Evolutionary conservation across 1,140 invertebrate species (phyloP), one percentile per base, ranked within the genome.

Genomic region (Zaprionus kolodkinae): DNA sequence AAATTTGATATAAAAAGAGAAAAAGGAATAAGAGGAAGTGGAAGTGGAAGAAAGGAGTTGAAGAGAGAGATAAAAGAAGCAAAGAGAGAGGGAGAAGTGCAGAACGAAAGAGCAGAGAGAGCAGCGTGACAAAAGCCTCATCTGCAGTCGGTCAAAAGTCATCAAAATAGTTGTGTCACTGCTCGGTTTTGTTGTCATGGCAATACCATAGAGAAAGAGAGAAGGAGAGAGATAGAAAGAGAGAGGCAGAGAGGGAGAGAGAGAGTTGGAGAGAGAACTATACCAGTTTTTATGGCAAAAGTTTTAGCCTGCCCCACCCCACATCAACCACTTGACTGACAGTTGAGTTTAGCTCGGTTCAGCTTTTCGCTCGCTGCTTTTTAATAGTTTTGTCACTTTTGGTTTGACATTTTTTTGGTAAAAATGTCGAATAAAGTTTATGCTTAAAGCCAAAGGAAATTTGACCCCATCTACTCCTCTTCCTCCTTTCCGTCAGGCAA

Each of bases 341-440:
- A 52, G 21, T 7, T 45, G n/a, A 27, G 55, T 57, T 57, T 7
- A 38, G 15, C 11, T 57, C 11, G 36, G 55, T 25, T 61, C 9
- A 21, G 13, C 11, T 50, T 21, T 21, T 48, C 6, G 2, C 33
- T 30, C 35, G 45, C 25, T 69, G 57, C 50, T 36, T 69, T 62
- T 54, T 69, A 69, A 69, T 69, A 40, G 67, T 27, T 38, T 30
- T 62, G n/a, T 62, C 48, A 54, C 3, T 69, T 69, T 69, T 38
- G 40, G 7, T 40, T 52, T 52, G 33, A n/a, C n/a, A 40, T 13
- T n/a, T 40, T 21, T 21, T 21, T 21, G 21, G 27, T 6, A 30
- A 30, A 30, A 30, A 5, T 30, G 27, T 30, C 27, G 4, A 30
- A 30, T 43, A 62, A 62, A 69, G 25, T 61, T 69, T 69, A 30